Evolutionary conservation across 2,113 vertebrate genomes (phyloP).

Genomic region (human (Homo sapiens)): DNA sequence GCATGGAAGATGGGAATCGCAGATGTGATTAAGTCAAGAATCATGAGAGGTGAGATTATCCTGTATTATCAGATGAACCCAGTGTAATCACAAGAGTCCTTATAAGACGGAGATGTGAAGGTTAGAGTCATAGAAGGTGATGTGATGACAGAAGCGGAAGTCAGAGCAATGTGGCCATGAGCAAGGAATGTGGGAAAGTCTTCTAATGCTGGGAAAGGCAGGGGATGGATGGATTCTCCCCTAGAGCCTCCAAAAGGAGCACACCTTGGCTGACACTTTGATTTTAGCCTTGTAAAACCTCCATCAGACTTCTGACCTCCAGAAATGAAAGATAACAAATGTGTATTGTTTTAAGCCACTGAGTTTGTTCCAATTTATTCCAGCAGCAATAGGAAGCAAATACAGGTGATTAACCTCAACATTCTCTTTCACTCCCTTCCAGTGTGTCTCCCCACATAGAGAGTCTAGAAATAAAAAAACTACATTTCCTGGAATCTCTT

Average conservation of each 20-base stretch:
- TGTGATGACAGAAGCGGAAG: not conserved
- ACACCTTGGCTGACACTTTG: not conserved
- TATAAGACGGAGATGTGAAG: not conserved
- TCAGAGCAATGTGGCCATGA: not conserved
- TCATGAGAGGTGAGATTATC: not conserved
- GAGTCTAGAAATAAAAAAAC: not conserved
- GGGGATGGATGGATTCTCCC: not conserved
- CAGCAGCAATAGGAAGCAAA: not conserved
- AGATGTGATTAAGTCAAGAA: not conserved
- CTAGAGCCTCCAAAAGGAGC: not conserved
- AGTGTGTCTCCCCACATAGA: not conserved
- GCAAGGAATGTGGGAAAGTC: not conserved
- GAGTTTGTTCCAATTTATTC: not conserved
- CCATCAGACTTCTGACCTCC: not conserved
- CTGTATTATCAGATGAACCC: not conserved
- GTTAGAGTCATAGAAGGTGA: not conserved
- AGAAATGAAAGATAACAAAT: not conserved
- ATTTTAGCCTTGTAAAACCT: not conserved
- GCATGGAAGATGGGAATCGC: not conserved
- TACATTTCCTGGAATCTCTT: not conserved
- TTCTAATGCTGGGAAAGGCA: not conserved
- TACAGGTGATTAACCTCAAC: not conserved
- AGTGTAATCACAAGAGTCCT: not conserved
- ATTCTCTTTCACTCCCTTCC: not conserved
- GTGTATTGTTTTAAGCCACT: not conserved